Base-by-base conservation (phyloP, 2,888 invertebrate genomes). In the Isotomurus palustris region DNA sequence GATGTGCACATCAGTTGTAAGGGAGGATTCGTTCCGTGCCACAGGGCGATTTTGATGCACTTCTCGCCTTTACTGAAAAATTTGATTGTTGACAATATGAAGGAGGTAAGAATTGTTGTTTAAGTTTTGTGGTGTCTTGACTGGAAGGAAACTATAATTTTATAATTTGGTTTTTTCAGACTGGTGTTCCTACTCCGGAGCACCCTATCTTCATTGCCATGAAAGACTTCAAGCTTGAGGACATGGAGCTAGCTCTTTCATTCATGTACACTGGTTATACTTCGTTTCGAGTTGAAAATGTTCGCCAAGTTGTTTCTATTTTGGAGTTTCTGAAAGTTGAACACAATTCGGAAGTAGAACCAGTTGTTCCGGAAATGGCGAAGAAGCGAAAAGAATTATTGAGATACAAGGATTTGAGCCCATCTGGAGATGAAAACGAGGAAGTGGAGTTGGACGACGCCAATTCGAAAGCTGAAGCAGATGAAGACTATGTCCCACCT, bases 311-410 rank as follows among this genome's bases (percentile, higher is more conserved):
- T 3, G 3, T 35, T 14, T 14, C 2, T 3, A n/a, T 49, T 10
- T 17, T 49, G 35, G 35, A 49, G 3, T 49, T 49, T 21, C n/a
- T 49, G 22, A 17, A 35, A 35, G 35, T 49, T 6, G 29, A 49
- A 3, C 19, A 49, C 14, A n/a, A n/a, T n/a, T n/a, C 8, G n/a
- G 49, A 21, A 2, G 32, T 6, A 14, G 32, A 25, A 5, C 49
- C 49, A 5, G 3, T 17, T 32, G 5, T 35, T 28, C n/a, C 28
- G 17, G 8, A 24, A 27, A 8, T 47, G 19, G n/a, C 14, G 19
- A 43, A 22, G 14, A 43, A 43, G 21, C n/a, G n/a, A n/a, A n/a
- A n/a, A n/a, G n/a, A n/a, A n/a, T n/a, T n/a, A n/a, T n/a, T n/a
- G n/a, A n/a, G n/a, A n/a, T n/a, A n/a, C n/a, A n/a, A n/a, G n/a